Conservation (phyloP, 37 sponge, comb jelly and placozoan genomes). For the Bolinopsis microptera region DNA sequence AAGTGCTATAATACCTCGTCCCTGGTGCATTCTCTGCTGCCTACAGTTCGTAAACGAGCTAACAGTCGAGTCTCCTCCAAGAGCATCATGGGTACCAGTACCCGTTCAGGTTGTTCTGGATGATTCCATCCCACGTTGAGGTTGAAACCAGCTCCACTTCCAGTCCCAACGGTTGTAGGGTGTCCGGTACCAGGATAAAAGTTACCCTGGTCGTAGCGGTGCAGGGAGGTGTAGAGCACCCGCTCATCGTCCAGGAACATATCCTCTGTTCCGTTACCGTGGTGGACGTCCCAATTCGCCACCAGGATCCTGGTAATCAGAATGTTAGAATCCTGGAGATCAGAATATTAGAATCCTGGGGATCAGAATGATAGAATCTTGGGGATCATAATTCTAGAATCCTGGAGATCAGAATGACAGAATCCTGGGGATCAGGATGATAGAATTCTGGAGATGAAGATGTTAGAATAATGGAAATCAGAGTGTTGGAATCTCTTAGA, state of each 20-base stretch:
- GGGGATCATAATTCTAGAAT: too few species aligned
- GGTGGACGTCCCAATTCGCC: slow-evolving; percentile 98
- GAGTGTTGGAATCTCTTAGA: too few species aligned
- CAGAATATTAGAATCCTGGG: too few species aligned
- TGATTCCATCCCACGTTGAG: slow-evolving; percentile 91
- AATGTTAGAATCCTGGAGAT: too few species aligned
- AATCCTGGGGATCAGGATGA: too few species aligned
- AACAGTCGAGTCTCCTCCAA: slow-evolving; percentile 10
- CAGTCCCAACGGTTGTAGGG: slow-evolving; percentile 73
- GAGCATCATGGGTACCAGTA: background rate
- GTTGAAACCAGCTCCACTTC: slow-evolving; percentile 80
- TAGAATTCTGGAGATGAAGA: too few species aligned
- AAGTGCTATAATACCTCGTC: too few species aligned
- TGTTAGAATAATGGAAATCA: too few species aligned
- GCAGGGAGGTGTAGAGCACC: slow-evolving; percentile 82
- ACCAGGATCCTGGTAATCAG: slow-evolving; percentile 88
- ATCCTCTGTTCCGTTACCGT: slow-evolving; percentile 91
- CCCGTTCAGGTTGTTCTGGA: slow-evolving; percentile 18
- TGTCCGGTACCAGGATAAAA: slow-evolving; percentile 79
- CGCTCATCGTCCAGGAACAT: slow-evolving; percentile 84
- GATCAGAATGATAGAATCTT: too few species aligned
- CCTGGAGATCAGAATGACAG: too few species aligned
- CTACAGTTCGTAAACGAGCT: background rate
- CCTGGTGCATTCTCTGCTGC: slow-evolving; percentile 47
- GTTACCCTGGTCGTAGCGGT: slow-evolving; percentile 83